phyloP scores from a whole-genome alignment of 2,797 vertebrate genomes.

The Trematomus bernacchii region DNA sequence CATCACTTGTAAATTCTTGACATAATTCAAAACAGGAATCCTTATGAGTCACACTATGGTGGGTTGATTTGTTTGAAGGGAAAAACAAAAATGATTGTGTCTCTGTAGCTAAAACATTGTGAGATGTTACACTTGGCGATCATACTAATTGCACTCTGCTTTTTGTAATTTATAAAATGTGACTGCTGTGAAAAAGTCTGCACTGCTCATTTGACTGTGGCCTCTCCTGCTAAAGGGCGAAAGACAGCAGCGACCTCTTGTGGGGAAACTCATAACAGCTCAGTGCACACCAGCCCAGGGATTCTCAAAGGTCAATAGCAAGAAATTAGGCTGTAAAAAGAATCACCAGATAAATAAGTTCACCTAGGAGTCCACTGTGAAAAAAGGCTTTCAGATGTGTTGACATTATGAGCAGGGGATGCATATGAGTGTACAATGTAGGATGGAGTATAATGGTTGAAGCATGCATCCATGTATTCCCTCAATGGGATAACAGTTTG shows the following conservation, averaged over 20 bases:
- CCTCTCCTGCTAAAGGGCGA: not conserved
- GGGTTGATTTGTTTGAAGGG: not conserved
- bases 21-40: not conserved
- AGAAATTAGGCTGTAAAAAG: not conserved
- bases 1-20: not conserved
- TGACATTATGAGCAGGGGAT: not conserved
- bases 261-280: slow-evolving; percentile 25
- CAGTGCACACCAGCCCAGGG: not conserved
- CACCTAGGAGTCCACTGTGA: not conserved
- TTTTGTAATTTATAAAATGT: not conserved
- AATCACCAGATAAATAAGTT: not conserved
- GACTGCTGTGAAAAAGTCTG: not conserved
- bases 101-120: not conserved
- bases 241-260: slow-evolving; percentile 47
- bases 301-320: not conserved
- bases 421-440: not conserved
- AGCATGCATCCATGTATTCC: not conserved
- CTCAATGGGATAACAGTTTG: not conserved
- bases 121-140: not conserved
- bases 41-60: not conserved
- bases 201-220: not conserved
- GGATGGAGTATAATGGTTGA: not conserved
- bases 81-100: not conserved
- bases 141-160: not conserved
- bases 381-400: not conserved